Conservation (phyloP, 2,888 invertebrate genomes). For the Hydriomena furcata region DNA sequence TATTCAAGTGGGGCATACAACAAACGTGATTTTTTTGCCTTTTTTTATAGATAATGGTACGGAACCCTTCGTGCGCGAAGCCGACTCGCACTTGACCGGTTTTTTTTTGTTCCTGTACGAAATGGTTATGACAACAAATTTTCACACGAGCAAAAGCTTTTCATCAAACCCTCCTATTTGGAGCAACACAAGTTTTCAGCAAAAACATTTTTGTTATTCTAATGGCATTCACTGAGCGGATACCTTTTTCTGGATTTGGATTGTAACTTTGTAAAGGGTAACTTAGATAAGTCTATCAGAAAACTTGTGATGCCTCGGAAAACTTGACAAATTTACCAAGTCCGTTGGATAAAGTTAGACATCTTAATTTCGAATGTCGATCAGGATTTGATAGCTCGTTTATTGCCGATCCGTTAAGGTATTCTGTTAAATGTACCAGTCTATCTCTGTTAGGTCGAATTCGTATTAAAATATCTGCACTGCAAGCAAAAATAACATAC, state of each 20-base stretch:
- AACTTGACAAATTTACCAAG: constrained; percentile 22
- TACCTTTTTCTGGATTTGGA: constrained; percentile 50
- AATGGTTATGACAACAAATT: not conserved
- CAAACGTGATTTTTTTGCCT: too few species aligned
- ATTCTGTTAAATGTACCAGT: too few species aligned
- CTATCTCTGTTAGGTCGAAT: too few species aligned
- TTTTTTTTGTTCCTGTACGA: constrained; percentile 13
- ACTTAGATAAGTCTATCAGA: constrained; percentile 40
- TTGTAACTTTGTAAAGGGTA: constrained; percentile 40
- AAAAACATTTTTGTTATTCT: constrained; percentile 30
- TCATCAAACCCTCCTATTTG: constrained; percentile 12
- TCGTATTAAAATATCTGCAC: too few species aligned
- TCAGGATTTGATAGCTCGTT: constrained; percentile 18
- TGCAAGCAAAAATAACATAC: too few species aligned
- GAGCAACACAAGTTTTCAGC: constrained; percentile 21
- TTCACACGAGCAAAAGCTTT: constrained; percentile 15
- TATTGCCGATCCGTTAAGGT: not conserved
- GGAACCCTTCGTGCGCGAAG: too few species aligned
- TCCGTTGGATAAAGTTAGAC: constrained; percentile 16
- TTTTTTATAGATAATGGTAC: too few species aligned
- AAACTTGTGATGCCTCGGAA: constrained; percentile 39
- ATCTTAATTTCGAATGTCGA: constrained; percentile 16
- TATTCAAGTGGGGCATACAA: too few species aligned
- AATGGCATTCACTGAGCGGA: constrained; percentile 16
- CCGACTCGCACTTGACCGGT: too few species aligned